Conservation (phyloP, 2,888 invertebrate species). For the Pseudococcus viburni region DNA sequence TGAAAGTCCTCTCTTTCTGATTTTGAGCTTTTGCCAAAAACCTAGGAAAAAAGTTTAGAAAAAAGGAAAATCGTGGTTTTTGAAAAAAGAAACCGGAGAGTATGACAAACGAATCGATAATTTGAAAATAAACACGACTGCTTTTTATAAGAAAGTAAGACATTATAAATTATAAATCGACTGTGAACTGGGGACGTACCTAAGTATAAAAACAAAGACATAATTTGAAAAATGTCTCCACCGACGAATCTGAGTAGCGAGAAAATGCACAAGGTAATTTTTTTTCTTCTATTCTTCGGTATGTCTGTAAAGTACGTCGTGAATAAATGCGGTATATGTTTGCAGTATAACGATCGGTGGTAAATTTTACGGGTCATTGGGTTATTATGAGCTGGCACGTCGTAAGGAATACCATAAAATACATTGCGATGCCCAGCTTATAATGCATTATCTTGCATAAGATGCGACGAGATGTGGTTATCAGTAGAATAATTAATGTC, state of each 20-base stretch:
- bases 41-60: too few species aligned
- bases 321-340: slow-evolving; percentile 49
- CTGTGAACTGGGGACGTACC: background rate
- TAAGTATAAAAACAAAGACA: background rate
- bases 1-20: too few species aligned
- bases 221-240: too few species aligned
- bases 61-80: too few species aligned
- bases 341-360: slow-evolving; percentile 39
- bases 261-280: slow-evolving; percentile 44
- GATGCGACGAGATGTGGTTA: background rate
- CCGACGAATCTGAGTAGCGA: background rate
- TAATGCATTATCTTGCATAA: background rate
- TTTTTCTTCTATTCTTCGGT: background rate
- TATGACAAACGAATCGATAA: background rate
- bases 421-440: slow-evolving; percentile 24
- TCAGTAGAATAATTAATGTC: background rate
- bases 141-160: background rate
- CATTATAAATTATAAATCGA: background rate
- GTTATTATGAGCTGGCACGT: slow-evolving; percentile 32
- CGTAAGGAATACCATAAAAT: slow-evolving; percentile 40
- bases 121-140: background rate
- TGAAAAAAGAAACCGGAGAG: background rate
- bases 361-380: slow-evolving; percentile 54
- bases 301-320: background rate
- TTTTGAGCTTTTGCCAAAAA: too few species aligned